A percentile compares a stretch with the other conserved stretches of the same genome.
Evolutionary conservation across 2,888 invertebrate genomes (phyloP).

Genomic region (Iphiclides podalirius): DNA sequence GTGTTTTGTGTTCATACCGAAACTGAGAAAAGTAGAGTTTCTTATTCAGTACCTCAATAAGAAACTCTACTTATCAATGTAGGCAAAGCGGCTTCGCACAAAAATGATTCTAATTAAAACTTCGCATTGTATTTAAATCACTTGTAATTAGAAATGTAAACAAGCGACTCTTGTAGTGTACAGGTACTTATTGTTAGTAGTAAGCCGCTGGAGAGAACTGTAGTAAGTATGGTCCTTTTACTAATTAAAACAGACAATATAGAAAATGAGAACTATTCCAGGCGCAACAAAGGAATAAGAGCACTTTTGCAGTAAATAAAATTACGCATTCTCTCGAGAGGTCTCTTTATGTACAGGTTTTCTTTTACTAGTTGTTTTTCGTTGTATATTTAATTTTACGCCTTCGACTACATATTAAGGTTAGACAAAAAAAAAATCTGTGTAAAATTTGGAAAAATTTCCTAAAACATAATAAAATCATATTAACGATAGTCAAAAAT

Average conservation of each 20-base stretch:
- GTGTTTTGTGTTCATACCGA: too few species aligned
- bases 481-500: too few species aligned
- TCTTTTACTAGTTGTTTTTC: not conserved
- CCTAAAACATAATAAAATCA: too few species aligned
- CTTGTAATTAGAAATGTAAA: slow-evolving; percentile 36
- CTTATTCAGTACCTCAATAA: not conserved
- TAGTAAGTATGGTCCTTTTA: slow-evolving; percentile 63
- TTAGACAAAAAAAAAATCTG: too few species aligned
- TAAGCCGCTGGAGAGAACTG: slow-evolving; percentile 52
- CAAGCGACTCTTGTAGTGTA: slow-evolving; percentile 32
- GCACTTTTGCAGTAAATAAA: slow-evolving; percentile 55
- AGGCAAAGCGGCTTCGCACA: not conserved
- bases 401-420: too few species aligned
- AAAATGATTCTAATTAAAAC: slow-evolving; percentile 21
- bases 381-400: not conserved
- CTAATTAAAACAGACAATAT: slow-evolving; percentile 67
- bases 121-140: slow-evolving; percentile 21
- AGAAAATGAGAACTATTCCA: slow-evolving; percentile 39
- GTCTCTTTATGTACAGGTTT: slow-evolving; percentile 13
- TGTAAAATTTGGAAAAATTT: too few species aligned
- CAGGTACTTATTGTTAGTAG: slow-evolving; percentile 28
- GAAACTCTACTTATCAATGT: not conserved
- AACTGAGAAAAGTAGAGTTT: too few species aligned
- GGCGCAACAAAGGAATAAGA: slow-evolving; percentile 41
- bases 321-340: slow-evolving; percentile 42